These are phyloP conservation scores for Hirtodrosophila trivittata DNA, from an alignment of 2,888 invertebrate genomes.

Conservation along the genomic window DNA sequence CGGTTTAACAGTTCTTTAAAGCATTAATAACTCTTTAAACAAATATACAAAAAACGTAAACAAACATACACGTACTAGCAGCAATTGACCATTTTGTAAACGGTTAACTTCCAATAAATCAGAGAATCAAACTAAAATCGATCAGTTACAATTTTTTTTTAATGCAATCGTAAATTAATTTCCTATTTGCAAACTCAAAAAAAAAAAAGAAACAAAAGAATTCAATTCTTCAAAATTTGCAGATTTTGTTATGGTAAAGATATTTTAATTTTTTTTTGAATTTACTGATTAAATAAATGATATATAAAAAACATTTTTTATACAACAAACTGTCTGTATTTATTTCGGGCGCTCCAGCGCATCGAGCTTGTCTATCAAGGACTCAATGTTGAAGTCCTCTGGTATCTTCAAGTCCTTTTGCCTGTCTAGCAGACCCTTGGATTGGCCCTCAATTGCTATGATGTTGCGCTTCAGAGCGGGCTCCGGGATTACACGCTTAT, in stretches of 20 bases:
- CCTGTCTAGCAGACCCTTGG: conserved; percentile 62
- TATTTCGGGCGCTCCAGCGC: conserved; percentile 54
- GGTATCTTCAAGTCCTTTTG: conserved; percentile 62
- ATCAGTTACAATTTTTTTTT: conserved; percentile 51
- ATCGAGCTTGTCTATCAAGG: conserved; percentile 76
- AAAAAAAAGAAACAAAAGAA: conserved; percentile 19
- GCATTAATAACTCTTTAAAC: conserved; percentile 47
- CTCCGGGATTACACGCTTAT: conserved; percentile 65
- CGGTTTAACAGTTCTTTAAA: conserved; percentile 44
- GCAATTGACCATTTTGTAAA: conserved; percentile 60
- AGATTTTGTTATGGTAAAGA: conserved; percentile 41
- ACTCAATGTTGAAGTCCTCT: conserved; percentile 74
- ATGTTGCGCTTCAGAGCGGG: conserved; percentile 61
- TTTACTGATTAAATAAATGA: conserved; percentile 64
- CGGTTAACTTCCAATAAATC: conserved; percentile 53
- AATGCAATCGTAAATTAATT: conserved; percentile 51
- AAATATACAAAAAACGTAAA: conserved; percentile 59
- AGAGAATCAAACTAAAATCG: conserved; percentile 45
- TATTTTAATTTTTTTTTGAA: conserved; percentile 24
- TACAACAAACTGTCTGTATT: conserved; percentile 37
- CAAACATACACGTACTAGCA: conserved; percentile 44
- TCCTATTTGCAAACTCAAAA: conserved; percentile 35
- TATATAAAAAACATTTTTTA: conserved; percentile 63
- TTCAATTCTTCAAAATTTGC: conserved; percentile 31
- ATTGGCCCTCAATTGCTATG: conserved; percentile 60